A percentile compares a stretch with the other conserved stretches of the same genome.
Evolutionary conservation across 2,797 vertebrate genomes (phyloP).

Genomic region (Chelidonichthys spinosus): DNA sequence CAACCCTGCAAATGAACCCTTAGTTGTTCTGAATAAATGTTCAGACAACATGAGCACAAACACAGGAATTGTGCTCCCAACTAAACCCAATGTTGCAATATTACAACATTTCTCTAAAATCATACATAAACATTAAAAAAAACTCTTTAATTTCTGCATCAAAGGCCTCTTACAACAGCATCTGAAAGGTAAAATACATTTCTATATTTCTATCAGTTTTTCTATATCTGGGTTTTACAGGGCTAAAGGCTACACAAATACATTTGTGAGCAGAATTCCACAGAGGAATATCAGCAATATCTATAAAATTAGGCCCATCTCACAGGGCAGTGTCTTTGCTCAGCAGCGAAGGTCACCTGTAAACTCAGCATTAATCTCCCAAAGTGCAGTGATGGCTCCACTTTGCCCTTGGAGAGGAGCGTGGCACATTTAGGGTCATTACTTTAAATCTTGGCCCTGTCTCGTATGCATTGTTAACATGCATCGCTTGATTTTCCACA

Average conservation of each 20-base stretch:
- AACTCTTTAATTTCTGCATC: too few species aligned
- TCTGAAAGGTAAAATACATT: too few species aligned
- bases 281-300: constrained; percentile 48
- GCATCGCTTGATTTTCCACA: constrained; percentile 34
- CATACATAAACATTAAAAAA: too few species aligned
- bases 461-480: constrained; percentile 46
- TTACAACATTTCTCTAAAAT: too few species aligned
- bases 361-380: constrained; percentile 73
- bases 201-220: too few species aligned
- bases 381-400: constrained; percentile 68
- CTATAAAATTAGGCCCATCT: constrained; percentile 58
- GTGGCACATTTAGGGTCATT: constrained; percentile 62
- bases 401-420: constrained; percentile 54
- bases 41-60: too few species aligned
- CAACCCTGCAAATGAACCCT: too few species aligned
- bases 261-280: constrained; percentile 42
- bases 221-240: too few species aligned
- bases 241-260: constrained; percentile 16
- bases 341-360: constrained; percentile 65
- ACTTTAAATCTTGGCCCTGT: constrained; percentile 55
- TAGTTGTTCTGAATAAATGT: too few species aligned
- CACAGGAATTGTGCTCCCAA: too few species aligned
- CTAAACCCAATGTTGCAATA: too few species aligned
- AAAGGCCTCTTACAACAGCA: too few species aligned
- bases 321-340: constrained; percentile 53